Evolutionary conservation across 2,797 vertebrate species (phyloP).

Genomic region (Aldrovandia affinis): DNA sequence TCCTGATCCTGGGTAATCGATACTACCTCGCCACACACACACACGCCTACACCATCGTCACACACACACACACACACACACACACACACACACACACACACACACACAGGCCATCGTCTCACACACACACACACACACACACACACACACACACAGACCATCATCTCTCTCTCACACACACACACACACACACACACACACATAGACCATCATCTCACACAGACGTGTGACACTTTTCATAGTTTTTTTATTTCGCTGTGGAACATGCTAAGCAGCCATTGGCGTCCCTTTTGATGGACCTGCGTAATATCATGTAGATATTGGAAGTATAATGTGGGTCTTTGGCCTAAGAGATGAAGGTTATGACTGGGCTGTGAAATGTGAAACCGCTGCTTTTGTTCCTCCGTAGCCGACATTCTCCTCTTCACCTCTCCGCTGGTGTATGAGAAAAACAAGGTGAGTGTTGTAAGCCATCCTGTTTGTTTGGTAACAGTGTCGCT

Average conservation of each 20-base stretch:
- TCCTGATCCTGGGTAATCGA: slow-evolving; percentile 77
- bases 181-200: background rate
- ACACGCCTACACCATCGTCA: too few species aligned
- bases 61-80: background rate
- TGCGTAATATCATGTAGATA: background rate
- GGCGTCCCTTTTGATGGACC: background rate
- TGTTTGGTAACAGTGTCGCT: background rate
- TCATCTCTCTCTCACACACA: too few species aligned
- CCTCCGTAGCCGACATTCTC: slow-evolving; percentile 74
- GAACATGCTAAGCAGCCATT: background rate
- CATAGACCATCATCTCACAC: background rate
- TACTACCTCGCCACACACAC: background rate
- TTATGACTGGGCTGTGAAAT: background rate
- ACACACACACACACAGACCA: background rate
- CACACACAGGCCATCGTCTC: background rate
- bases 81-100: background rate
- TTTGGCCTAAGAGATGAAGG: too few species aligned
- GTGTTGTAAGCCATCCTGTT: slow-evolving; percentile 20
- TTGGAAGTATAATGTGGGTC: too few species aligned
- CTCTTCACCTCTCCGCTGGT: slow-evolving; percentile 82
- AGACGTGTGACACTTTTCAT: background rate
- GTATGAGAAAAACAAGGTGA: slow-evolving; percentile 87
- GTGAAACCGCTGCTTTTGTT: slow-evolving; percentile 13
- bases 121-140: background rate
- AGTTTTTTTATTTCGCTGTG: background rate